Conservation (phyloP, 2,797 vertebrate species). For the Mus spretus region DNA sequence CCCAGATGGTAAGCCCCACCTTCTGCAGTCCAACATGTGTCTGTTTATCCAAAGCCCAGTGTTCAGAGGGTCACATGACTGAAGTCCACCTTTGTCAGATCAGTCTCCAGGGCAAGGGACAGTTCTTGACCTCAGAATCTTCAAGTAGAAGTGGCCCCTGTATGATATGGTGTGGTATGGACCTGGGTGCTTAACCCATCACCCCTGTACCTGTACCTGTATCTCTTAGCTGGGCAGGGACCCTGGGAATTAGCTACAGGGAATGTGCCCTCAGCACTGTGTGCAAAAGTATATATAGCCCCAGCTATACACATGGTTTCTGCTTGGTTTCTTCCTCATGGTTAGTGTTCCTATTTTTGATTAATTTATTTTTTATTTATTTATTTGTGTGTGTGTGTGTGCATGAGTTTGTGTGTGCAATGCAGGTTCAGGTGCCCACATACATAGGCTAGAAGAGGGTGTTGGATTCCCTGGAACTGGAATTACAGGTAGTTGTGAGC, state of each 20-base stretch:
- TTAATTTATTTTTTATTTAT: not conserved
- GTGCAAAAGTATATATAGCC: no score
- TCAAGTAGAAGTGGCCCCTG: rapidly evolving
- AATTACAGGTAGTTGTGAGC: not conserved
- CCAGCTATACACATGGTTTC: not conserved
- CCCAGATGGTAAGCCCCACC: rapidly evolving
- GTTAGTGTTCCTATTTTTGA: no score
- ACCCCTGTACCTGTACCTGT: no score
- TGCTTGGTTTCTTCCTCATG: not conserved
- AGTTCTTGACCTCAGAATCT: not conserved
- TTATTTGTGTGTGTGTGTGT: not conserved
- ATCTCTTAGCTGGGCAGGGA: not conserved
- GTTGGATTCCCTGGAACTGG: not conserved
- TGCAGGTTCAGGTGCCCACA: not conserved
- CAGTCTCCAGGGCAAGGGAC: not conserved
- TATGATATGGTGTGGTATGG: not conserved
- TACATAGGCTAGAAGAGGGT: not conserved
- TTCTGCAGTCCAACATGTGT: rapidly evolving
- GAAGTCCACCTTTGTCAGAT: not conserved
- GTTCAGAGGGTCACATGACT: not conserved
- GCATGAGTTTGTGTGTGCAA: not conserved
- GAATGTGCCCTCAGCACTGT: rapidly evolving
- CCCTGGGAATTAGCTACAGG: not conserved
- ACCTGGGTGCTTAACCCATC: rapidly evolving
- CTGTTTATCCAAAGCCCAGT: not conserved